phyloP scores from a whole-genome alignment of 2,113 vertebrate genomes.

The Eubucco bourcierii region DNA sequence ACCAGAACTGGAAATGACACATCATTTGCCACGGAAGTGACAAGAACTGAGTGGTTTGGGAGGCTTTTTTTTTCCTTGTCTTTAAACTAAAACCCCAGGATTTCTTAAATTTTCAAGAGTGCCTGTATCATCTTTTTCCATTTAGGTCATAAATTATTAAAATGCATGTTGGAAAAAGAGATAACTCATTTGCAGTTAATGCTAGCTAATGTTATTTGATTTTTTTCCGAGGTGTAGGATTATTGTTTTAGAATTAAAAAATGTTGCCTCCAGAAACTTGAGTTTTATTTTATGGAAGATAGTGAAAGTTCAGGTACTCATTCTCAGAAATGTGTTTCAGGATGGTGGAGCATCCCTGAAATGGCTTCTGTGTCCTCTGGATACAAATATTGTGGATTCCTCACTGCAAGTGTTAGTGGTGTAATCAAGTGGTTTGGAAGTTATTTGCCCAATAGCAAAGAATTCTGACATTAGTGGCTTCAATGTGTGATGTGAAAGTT shows the following conservation, averaged over 20 bases:
- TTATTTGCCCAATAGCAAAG: neutral
- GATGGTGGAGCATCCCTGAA: neutral
- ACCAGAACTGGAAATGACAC: neutral
- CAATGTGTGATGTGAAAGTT: neutral
- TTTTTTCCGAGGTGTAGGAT: neutral
- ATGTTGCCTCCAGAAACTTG: neutral
- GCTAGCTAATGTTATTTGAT: neutral
- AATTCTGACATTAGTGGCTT: neutral
- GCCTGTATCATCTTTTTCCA: neutral
- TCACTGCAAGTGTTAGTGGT: neutral
- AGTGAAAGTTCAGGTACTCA: neutral
- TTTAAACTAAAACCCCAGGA: neutral
- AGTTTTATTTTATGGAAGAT: neutral
- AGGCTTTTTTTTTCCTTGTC: neutral
- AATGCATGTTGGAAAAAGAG: neutral
- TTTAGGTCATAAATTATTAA: neutral
- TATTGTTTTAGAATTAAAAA: neutral
- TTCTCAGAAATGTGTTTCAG: neutral
- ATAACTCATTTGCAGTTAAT: neutral
- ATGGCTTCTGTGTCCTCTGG: neutral
- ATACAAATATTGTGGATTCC: neutral
- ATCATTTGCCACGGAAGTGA: neutral
- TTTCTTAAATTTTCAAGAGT: neutral
- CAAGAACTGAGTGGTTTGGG: neutral
- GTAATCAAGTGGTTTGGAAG: neutral